Evolutionary conservation across 2,888 invertebrate species (phyloP), one percentile per base, ranked within the genome.

Genomic region (Andrena fulva): DNA sequence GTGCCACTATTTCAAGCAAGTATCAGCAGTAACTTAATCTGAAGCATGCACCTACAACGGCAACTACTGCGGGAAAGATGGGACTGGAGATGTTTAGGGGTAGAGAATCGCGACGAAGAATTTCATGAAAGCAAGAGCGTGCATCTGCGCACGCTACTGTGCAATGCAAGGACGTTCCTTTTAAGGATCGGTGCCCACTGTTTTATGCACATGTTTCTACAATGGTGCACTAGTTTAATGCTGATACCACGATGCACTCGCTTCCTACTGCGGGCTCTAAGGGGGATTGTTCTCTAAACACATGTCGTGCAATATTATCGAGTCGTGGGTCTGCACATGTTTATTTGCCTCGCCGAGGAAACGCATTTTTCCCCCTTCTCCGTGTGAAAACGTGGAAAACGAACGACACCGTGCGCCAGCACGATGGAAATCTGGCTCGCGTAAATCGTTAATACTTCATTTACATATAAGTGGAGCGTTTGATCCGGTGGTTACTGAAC

Each of bases 81-180:
- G 79, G 75, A 84, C 72, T 83, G 77, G 77, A 85, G 85, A 84
- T 83, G 84, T 84, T 84, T 84, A 72, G 79, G 79, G 84, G 67
- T 77, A 81, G 79, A 83, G 84, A 71, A 82, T 76, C 83, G 79
- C 75, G 66, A 69, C 75, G 74, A 74, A 77, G 84, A 86, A 86
- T 87, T 86, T 87, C 87, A 87, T 84, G 81, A 82, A 84, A 86
- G 80, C 70, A 80, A 87, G 81, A 86, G 77, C 79, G 84, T 76
- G 75, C 81, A 84, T 87, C 84, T 74, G 77, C 77, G 75, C 77
- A 42, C 42, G 81, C 83, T 81, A 83, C 83, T 62, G 82, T 80
- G 85, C 77, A 77, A 84, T 87, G 87, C 87, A 84, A 86, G 84
- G 87, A 80, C 86, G 79, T 77, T 87, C 81, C 84, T 82, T 86